These are phyloP conservation scores for Gallinago solitaria DNA, from an alignment of 2,797 vertebrate genomes.

Conservation along the genomic window DNA sequence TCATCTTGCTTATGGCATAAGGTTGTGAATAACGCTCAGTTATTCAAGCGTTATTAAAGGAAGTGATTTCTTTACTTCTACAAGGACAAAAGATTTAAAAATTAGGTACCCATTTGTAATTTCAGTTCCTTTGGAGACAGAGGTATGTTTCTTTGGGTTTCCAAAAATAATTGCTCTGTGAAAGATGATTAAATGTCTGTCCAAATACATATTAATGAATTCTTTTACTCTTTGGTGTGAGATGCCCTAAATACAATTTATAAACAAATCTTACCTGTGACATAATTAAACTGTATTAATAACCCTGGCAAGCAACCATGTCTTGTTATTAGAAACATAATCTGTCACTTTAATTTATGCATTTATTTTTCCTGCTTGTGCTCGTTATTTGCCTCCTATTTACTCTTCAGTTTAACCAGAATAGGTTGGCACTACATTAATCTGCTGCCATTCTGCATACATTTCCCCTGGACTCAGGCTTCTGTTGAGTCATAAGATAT, in stretches of 20 bases:
- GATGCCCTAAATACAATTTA: conserved; percentile 17
- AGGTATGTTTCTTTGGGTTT: background rate
- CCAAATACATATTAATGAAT: conserved; percentile 11
- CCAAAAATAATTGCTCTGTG: background rate
- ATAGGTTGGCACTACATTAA: background rate
- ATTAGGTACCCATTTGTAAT: background rate
- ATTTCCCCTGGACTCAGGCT: background rate
- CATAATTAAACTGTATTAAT: conserved; percentile 43
- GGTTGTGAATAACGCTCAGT: background rate
- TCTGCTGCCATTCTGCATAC: background rate
- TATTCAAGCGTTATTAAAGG: background rate
- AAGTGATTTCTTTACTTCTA: background rate
- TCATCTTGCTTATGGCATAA: background rate
- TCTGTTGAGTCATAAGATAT: background rate
- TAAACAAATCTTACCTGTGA: conserved; percentile 15
- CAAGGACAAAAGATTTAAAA: background rate
- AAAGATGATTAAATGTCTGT: conserved; percentile 29
- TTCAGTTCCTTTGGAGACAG: background rate
- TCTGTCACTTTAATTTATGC: conserved; percentile 23
- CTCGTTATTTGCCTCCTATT: background rate
- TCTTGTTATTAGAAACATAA: conserved; percentile 32
- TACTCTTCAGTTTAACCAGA: background rate
- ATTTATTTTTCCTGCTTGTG: conserved; percentile 9
- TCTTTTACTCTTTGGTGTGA: conserved; percentile 10
- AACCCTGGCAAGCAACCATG: background rate